These are phyloP conservation scores for Drosophila seguyi DNA, from an alignment of 1,140 invertebrate species.

Conservation along the genomic window DNA sequence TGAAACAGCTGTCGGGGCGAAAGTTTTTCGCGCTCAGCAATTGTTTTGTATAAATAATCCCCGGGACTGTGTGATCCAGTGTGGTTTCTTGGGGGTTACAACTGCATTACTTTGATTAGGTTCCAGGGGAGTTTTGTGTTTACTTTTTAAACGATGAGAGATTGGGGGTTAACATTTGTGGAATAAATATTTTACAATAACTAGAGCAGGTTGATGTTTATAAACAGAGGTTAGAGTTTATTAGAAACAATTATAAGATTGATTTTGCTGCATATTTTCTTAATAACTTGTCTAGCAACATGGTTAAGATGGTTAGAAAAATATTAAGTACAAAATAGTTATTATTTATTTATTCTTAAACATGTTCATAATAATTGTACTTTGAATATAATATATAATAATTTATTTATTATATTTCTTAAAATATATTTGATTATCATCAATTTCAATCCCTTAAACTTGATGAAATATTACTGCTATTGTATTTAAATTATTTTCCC, in stretches of 20 bases:
- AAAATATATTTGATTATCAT: too few relatives aligned
- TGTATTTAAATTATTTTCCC: background rate
- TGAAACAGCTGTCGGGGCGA: slow-evolving; percentile 27
- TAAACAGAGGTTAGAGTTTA: background rate
- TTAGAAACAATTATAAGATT: too few relatives aligned
- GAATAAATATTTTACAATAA: background rate
- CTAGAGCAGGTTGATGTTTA: background rate
- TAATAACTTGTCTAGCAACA: background rate
- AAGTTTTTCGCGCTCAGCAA: slow-evolving; percentile 28
- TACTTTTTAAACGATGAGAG: background rate
- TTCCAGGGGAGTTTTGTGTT: slow-evolving; percentile 4
- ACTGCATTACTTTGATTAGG: slow-evolving; percentile 44
- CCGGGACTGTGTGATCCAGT: background rate
- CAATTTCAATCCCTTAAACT: too few relatives aligned
- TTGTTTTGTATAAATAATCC: slow-evolving; percentile 42
- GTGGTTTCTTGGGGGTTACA: slow-evolving; percentile 3
- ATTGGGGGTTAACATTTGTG: background rate
- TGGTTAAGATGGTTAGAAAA: background rate
- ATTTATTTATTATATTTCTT: background rate
- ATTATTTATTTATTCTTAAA: too few relatives aligned
- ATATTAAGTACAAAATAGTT: background rate
- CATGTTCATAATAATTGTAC: too few relatives aligned
- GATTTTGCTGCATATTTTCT: background rate
- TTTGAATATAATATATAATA: too few relatives aligned
- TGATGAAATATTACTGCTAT: background rate